Evolutionary conservation across 2,888 invertebrate genomes (phyloP).

Genomic region (Tromatobia lineatoria): DNA sequence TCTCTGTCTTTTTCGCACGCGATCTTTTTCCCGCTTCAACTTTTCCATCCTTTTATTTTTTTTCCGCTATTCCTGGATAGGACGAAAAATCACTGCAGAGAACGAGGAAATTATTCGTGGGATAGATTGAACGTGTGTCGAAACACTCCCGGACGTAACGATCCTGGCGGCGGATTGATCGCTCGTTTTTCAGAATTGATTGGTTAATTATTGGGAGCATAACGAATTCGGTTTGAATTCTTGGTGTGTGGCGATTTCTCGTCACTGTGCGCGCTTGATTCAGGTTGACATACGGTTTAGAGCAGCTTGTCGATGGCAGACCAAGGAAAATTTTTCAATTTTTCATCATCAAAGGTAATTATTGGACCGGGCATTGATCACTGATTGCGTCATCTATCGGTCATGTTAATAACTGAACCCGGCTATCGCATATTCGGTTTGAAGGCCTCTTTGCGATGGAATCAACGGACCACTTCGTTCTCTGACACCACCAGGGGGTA

Average conservation of each 20-base stretch:
- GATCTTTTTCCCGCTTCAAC: slow-evolving; percentile 23
- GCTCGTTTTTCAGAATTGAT: slow-evolving; percentile 49
- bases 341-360: background rate
- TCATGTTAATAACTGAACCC: background rate
- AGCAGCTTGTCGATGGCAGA: background rate
- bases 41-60: slow-evolving; percentile 5
- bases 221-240: slow-evolving; percentile 48
- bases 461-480: background rate
- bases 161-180: slow-evolving; percentile 35
- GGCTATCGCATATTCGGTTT: background rate
- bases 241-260: background rate
- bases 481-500: background rate
- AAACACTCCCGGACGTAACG: slow-evolving; percentile 10
- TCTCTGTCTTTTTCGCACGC: slow-evolving; percentile 20
- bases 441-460: background rate
- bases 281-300: background rate
- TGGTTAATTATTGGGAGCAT: slow-evolving; percentile 49
- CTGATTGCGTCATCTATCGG: background rate
- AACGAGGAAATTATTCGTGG: slow-evolving; percentile 57
- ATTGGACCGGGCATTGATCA: background rate
- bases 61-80: background rate
- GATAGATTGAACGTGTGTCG: slow-evolving; percentile 45
- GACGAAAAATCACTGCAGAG: slow-evolving; percentile 54
- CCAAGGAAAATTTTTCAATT: background rate
- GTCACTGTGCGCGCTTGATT: background rate